These are phyloP conservation scores for Trissolcus japonicus DNA, from an alignment of 2,888 invertebrate species.

Conservation along the genomic window DNA sequence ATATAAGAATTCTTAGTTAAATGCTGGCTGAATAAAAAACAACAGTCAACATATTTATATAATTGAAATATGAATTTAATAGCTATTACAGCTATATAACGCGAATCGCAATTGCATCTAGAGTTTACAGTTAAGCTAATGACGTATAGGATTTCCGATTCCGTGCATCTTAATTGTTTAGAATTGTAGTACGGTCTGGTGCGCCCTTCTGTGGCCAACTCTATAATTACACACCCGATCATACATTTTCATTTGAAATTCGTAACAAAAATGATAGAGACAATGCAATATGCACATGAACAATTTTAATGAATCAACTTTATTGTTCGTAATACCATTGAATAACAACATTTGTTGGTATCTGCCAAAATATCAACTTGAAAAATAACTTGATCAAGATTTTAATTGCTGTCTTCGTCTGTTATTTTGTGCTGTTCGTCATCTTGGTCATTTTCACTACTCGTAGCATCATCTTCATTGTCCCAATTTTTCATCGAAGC, in stretches of 20 bases:
- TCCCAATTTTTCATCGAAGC: slow-evolving; percentile 95
- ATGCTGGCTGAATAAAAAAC: too few relatives aligned
- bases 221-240: slow-evolving; percentile 32
- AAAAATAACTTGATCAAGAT: too few relatives aligned
- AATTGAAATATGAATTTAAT: too few relatives aligned
- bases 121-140: slow-evolving; percentile 53
- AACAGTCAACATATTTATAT: too few relatives aligned
- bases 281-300: neutral
- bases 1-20: too few relatives aligned
- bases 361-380: too few relatives aligned
- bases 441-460: slow-evolving; percentile 31
- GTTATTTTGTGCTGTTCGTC: too few relatives aligned
- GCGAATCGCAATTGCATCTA: too few relatives aligned
- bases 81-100: too few relatives aligned
- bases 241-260: slow-evolving; percentile 14
- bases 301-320: too few relatives aligned
- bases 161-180: slow-evolving; percentile 25
- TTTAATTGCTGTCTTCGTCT: slow-evolving; percentile 5
- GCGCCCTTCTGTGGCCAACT: slow-evolving; percentile 50
- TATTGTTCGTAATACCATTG: too few relatives aligned
- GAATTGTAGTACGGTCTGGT: slow-evolving; percentile 46
- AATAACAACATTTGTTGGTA: too few relatives aligned
- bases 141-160: slow-evolving; percentile 46
- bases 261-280: neutral
- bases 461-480: slow-evolving; percentile 79